Percentiles rank a stretch among this genome's conserved stretches.
These are phyloP conservation scores for Hystrix cristata DNA, from an alignment of 2,113 vertebrate species.

Conservation along the genomic window DNA sequence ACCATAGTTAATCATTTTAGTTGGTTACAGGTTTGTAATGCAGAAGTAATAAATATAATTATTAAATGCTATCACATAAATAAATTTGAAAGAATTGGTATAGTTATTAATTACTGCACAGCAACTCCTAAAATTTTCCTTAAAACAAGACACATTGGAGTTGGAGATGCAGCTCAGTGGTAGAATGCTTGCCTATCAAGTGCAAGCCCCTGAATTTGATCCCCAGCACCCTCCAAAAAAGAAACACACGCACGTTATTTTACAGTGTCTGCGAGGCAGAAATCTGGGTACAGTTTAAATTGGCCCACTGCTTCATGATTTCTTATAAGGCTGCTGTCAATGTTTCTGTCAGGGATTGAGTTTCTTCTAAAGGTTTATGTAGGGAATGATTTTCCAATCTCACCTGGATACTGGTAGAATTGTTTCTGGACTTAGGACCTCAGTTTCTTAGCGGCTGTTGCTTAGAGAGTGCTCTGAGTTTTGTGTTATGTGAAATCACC, in stretches of 20 bases:
- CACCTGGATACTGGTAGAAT: neutral
- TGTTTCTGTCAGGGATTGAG: fast-evolving
- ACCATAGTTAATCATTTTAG: neutral
- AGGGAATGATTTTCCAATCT: neutral
- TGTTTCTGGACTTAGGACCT: neutral
- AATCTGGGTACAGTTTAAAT: neutral
- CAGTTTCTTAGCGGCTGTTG: neutral
- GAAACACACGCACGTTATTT: neutral
- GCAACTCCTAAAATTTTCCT: neutral
- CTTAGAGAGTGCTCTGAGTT: neutral
- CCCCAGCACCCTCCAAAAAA: too few relatives aligned
- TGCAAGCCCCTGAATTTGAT: too few relatives aligned
- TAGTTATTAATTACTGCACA: neutral
- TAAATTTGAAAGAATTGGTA: neutral
- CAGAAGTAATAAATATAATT: constrained; percentile 1
- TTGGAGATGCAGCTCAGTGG: too few relatives aligned
- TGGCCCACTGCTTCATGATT: neutral
- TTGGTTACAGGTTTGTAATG: neutral
- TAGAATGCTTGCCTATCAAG: too few relatives aligned
- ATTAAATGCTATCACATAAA: neutral
- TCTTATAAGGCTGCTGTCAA: neutral
- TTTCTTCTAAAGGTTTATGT: neutral
- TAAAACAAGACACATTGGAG: neutral
- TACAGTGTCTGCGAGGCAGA: neutral
- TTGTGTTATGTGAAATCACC: neutral